These are phyloP conservation scores for Oxycera nigricornis DNA, from an alignment of 2,888 invertebrate species.

Conservation along the genomic window DNA sequence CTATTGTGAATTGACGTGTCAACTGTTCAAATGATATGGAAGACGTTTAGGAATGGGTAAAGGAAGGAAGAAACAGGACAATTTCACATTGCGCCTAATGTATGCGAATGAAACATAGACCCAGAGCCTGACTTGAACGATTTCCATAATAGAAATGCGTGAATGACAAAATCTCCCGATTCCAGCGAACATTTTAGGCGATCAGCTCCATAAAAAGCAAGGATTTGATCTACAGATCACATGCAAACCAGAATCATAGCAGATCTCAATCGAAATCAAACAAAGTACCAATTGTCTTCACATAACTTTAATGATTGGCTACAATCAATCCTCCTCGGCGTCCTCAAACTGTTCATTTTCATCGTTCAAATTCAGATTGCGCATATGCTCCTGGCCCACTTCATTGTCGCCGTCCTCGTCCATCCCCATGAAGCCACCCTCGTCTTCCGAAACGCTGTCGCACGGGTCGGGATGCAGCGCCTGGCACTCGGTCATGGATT, in stretches of 20 bases:
- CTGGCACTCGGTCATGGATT: conserved; percentile 79
- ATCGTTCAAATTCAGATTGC: conserved; percentile 58
- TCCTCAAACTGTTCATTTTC: conserved; percentile 57
- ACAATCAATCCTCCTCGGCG: conserved; percentile 54
- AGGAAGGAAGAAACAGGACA: no score
- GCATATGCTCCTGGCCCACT: conserved; percentile 54
- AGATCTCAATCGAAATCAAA: neutral
- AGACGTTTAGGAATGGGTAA: no score
- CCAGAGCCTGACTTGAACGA: no score
- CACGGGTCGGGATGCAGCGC: conserved; percentile 80
- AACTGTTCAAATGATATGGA: no score
- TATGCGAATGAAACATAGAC: no score
- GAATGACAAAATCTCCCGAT: no score
- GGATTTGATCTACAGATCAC: no score
- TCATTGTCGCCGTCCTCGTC: conserved; percentile 52
- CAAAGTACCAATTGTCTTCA: neutral
- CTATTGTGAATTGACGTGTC: conserved; percentile 14
- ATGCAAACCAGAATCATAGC: no score
- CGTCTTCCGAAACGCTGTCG: conserved; percentile 63
- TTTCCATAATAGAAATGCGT: no score
- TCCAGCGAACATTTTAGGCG: no score
- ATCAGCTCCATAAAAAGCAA: no score
- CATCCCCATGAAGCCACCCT: conserved; percentile 59
- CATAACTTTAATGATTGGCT: neutral
- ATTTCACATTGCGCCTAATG: no score